A percentile compares a stretch with the other conserved stretches of the same genome.
Conservation (phyloP, 1,140 invertebrate species). For the Lucilia cuprina region DNA sequence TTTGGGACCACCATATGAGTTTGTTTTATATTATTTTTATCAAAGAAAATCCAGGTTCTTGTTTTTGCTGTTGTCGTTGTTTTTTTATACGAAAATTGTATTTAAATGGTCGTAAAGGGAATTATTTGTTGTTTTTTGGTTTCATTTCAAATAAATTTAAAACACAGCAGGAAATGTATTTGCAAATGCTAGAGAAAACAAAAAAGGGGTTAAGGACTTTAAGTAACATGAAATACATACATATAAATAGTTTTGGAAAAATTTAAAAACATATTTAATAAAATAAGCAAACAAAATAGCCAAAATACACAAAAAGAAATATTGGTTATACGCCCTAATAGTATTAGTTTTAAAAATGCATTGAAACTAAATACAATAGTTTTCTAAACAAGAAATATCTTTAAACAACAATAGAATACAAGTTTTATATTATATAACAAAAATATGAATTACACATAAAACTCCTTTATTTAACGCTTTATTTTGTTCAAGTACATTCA, state of each 20-base stretch:
- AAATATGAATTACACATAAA: background rate
- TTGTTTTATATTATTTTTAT: slow-evolving; percentile 45
- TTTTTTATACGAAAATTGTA: slow-evolving; percentile 36
- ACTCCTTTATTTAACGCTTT: slow-evolving; percentile 33
- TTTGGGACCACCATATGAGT: background rate
- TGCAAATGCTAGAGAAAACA: background rate
- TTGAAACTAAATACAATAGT: background rate
- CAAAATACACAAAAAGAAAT: background rate
- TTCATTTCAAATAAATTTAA: slow-evolving; percentile 26
- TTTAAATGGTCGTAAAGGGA: slow-evolving; percentile 52
- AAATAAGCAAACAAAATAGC: background rate
- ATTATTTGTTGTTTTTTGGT: slow-evolving; percentile 44
- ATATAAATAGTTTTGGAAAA: background rate
- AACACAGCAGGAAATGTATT: background rate
- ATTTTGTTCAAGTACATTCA: background rate
- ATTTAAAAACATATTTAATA: background rate
- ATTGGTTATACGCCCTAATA: background rate
- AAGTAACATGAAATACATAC: background rate
- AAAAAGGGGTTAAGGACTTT: slow-evolving; percentile 15
- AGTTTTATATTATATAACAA: background rate
- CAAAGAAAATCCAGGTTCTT: background rate
- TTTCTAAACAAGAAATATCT: background rate
- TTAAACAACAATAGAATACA: background rate
- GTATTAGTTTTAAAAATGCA: background rate
- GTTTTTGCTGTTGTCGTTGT: background rate